Evolutionary conservation across 2,888 invertebrate species (phyloP).

Genomic region (Sminthurinus aureus): DNA sequence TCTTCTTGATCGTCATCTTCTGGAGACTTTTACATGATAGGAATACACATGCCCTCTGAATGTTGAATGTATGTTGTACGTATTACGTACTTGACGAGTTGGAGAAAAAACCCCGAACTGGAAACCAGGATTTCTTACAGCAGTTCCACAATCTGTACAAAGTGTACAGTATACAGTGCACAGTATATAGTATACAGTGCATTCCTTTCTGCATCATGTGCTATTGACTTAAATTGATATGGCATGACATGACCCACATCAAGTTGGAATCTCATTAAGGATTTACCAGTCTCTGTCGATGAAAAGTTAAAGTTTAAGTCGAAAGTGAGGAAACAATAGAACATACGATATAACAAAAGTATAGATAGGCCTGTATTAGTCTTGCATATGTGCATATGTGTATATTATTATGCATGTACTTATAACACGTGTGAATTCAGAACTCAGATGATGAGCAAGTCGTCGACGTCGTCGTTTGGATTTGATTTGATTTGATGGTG

Average conservation of each 20-base stretch:
- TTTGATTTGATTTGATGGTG: not conserved
- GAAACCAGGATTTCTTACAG: not conserved
- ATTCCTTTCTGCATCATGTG: conserved; percentile 41
- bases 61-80: no score
- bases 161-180: conserved; percentile 13
- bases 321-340: not conserved
- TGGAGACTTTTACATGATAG: not conserved
- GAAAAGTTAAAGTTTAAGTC: not conserved
- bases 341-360: not conserved
- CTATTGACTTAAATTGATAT: conserved; percentile 43
- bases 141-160: no score
- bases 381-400: no score
- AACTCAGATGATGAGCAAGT: not conserved
- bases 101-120: not conserved
- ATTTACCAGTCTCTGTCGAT: conserved; percentile 22
- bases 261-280: conserved; percentile 40
- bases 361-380: no score
- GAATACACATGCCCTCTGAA: no score
- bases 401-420: no score
- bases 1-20: no score
- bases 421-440: no score
- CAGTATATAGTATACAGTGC: conserved; percentile 4
- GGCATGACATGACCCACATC: conserved; percentile 46
- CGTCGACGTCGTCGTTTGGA: no score
- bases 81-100: not conserved